Evolutionary conservation across 2,797 vertebrate genomes (phyloP), one percentile per base, ranked within the genome.

Genomic region (Mormyrops boulengeri): DNA sequence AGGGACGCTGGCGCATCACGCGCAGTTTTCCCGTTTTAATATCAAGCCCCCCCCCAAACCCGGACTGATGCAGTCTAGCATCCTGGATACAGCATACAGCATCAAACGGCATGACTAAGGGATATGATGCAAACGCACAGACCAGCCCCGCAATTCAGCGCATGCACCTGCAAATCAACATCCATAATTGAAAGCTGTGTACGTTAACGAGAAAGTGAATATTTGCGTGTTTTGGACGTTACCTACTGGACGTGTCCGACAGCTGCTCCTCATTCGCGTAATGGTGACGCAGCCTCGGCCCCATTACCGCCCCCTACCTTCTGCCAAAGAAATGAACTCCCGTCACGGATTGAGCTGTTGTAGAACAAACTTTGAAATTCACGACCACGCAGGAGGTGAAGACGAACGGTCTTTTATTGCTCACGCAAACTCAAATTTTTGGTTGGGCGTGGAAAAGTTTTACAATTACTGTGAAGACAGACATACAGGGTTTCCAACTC

Each of bases 71-170:
- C 82, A 52, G 82, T 85, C 44, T 50, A 30, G n/a, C 82, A 52
- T 26, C 82, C 22, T 50, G 82, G 44, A 49, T 85, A 14, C 82
- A 85, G 49, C 50, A 49, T 85, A 14, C 82, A 85, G 49, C 50
- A 85, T 85, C 11, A 50, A 50, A 85, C n/a, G 52, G 49, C 44
- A 85, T 52, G 82, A 85, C 44, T 85, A 85, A 85, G 82, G 82
- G n/a, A 14, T 44, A 85, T 85, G 44, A 50, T 52, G 44, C n/a
- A 49, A 30, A 30, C 4, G 49, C 22, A 52, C 82, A 52, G 9
- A 47, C 6, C 17, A 47, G 44, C 47, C 26, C 44, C 44, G 22
- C 44, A 52, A 52, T 85, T 52, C 49, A 52, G n/a, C n/a, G 22
- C n/a, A 52, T 17, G 49, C 49, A 52, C 49, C 49, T 49, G 49